Base-by-base conservation (phyloP, 2,113 vertebrate species). In the Cynoglossus semilaevis region DNA sequence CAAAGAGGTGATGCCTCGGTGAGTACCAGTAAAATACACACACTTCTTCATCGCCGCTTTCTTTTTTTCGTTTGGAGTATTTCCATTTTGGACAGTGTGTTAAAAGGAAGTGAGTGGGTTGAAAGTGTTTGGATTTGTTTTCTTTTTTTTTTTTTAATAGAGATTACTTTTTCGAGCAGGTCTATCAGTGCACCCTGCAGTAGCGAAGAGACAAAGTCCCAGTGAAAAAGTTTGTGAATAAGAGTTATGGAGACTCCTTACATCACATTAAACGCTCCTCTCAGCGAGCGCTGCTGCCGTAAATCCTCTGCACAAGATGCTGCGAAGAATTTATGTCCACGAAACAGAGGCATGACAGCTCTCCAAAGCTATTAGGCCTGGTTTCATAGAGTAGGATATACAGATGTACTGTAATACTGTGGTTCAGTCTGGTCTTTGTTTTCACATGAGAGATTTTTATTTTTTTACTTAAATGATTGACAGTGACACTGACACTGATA, bases 1-100 rank as follows among this genome's bases (percentile, higher is more conserved):
- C 85, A 98, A 96, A 80, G 94, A 95, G 90, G 95, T 98, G 80
- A 96, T 95, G 95, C 94, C 95, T 77, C 92, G 93, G 95, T 98
- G 90, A 85, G 93, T 91, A 38, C 51, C 45, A 14, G 8, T 15
- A 14, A 49, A 54, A 19, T 15, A 15, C 9, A 12, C 18, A 40
- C 43, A 54, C 15, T 17, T 15, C n/a, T 15, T 53, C 7, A 40
- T 4, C 34, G 36, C 5, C 42, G 35, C n/a, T 8, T 12, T 12
- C 14, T 41, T 13, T 45, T 11, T 17, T 14, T 14, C 15, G 8
- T 34, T 40, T 44, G 35, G 15, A 13, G 42, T 49, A 16, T 61
- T 60, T 54, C 42, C 36, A 48, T 7, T 41, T 18, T 19, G 7
- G 40, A 43, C 11, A 43, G 4, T 8, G 11, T 9, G 9, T 7